Percentiles rank a stretch among this genome's conserved stretches.
Evolutionary conservation across 2,888 invertebrate species (phyloP).

Genomic region (Scelioninae gen. 1): DNA sequence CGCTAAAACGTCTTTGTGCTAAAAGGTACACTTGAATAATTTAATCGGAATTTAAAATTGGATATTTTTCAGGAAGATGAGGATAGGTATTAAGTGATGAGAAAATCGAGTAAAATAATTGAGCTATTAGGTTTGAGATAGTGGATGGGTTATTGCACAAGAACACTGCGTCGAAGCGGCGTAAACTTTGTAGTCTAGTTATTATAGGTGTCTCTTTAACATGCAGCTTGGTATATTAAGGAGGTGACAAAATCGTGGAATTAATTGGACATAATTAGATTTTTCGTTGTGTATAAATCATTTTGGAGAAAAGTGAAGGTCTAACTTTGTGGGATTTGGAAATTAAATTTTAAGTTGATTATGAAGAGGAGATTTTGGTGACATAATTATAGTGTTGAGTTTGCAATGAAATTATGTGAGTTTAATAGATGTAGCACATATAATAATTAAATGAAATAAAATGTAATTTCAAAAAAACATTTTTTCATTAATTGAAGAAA

Average conservation of each 20-base stretch:
- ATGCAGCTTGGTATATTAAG: not conserved
- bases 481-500: too few species aligned
- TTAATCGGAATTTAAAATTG: slow-evolving; percentile 14
- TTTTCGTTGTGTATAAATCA: too few species aligned
- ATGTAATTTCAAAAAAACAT: too few species aligned
- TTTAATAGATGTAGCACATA: too few species aligned
- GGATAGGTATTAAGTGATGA: not conserved
- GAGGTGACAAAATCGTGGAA: not conserved
- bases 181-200: not conserved
- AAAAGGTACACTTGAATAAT: slow-evolving; percentile 30
- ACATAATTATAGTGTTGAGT: too few species aligned
- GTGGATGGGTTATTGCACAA: slow-evolving; percentile 24
- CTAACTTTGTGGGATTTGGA: too few species aligned
- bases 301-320: too few species aligned
- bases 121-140: slow-evolving; percentile 31
- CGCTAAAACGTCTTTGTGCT: slow-evolving; percentile 12
- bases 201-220: not conserved
- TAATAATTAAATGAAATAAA: too few species aligned
- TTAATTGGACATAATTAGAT: not conserved
- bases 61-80: not conserved
- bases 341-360: too few species aligned
- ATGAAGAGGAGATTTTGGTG: too few species aligned
- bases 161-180: slow-evolving; percentile 2
- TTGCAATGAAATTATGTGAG: too few species aligned
- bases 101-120: slow-evolving; percentile 30